Evolutionary conservation across 2,797 vertebrate species (phyloP).

Genomic region (Valencia hispanica): DNA sequence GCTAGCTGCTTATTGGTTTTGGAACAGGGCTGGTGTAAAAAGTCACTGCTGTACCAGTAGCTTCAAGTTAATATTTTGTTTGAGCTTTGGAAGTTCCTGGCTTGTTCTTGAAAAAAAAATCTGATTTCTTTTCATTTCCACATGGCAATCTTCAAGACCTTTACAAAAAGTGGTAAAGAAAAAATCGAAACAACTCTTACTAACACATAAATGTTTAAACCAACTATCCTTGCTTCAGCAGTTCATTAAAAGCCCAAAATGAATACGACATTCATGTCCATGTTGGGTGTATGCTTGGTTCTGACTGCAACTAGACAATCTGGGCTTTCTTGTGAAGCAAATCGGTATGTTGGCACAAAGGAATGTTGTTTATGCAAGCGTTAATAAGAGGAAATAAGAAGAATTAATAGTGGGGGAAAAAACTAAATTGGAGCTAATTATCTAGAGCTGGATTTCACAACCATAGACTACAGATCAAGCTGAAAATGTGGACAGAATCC

Average conservation of each 20-base stretch:
- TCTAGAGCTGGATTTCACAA: slow-evolving; percentile 17
- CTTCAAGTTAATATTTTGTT: not conserved
- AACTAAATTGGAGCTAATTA: slow-evolving; percentile 7
- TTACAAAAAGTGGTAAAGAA: no score
- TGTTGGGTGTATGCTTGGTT: not conserved
- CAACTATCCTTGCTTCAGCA: not conserved
- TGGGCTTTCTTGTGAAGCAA: slow-evolving; percentile 12
- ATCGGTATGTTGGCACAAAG: not conserved
- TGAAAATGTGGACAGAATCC: slow-evolving; percentile 16
- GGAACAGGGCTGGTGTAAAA: not conserved
- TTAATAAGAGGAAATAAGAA: not conserved
- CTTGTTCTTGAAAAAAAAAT: not conserved
- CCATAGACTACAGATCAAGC: slow-evolving; percentile 25
- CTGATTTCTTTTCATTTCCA: not conserved
- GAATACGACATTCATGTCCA: not conserved
- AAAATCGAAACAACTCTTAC: not conserved
- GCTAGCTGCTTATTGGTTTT: not conserved
- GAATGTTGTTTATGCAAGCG: not conserved
- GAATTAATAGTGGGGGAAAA: not conserved
- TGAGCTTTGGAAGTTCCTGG: not conserved
- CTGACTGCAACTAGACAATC: not conserved
- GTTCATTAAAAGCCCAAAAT: not conserved
- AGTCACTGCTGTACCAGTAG: no score
- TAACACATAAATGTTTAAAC: not conserved
- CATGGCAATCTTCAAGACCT: not conserved